Evolutionary conservation across 2,888 invertebrate species (phyloP).

Genomic region (Habrosyne pyritoides): DNA sequence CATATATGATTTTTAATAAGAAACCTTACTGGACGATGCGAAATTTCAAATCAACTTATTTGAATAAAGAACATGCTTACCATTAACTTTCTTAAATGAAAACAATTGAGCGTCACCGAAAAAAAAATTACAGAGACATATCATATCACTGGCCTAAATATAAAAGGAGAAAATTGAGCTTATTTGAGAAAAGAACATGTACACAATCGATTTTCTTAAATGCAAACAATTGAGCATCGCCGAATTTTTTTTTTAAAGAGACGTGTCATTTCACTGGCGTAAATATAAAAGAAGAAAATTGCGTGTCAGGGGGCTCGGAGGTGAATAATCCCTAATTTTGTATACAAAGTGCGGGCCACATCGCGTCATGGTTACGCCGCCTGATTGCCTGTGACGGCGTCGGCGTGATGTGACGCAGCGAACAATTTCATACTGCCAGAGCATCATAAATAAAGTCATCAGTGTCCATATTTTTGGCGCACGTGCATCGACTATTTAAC

Average conservation of each 20-base stretch:
- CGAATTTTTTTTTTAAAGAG: not conserved
- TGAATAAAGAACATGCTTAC: too few species aligned
- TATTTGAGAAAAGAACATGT: too few species aligned
- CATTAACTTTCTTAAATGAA: too few species aligned
- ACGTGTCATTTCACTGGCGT: constrained; percentile 27
- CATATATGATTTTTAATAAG: too few species aligned
- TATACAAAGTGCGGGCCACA: constrained; percentile 68
- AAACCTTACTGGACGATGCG: too few species aligned
- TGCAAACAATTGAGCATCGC: not conserved
- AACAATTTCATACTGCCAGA: constrained; percentile 42
- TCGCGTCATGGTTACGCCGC: constrained; percentile 53
- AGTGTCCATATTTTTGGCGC: constrained; percentile 31
- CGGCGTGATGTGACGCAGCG: constrained; percentile 10
- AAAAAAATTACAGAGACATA: too few species aligned
- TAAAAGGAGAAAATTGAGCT: too few species aligned
- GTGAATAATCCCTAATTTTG: constrained; percentile 76
- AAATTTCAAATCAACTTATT: too few species aligned
- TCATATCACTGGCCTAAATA: too few species aligned
- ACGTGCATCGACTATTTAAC: constrained; percentile 38
- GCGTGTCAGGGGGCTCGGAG: constrained; percentile 50
- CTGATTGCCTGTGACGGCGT: constrained; percentile 54
- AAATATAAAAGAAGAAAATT: constrained; percentile 54
- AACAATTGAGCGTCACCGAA: too few species aligned
- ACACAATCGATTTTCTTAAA: not conserved
- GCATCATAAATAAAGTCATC: constrained; percentile 47